Percentiles rank a stretch among this genome's conserved stretches.
These are phyloP conservation scores for Ecdyonurus torrentis DNA, from an alignment of 2,888 invertebrate genomes.

Conservation along the genomic window DNA sequence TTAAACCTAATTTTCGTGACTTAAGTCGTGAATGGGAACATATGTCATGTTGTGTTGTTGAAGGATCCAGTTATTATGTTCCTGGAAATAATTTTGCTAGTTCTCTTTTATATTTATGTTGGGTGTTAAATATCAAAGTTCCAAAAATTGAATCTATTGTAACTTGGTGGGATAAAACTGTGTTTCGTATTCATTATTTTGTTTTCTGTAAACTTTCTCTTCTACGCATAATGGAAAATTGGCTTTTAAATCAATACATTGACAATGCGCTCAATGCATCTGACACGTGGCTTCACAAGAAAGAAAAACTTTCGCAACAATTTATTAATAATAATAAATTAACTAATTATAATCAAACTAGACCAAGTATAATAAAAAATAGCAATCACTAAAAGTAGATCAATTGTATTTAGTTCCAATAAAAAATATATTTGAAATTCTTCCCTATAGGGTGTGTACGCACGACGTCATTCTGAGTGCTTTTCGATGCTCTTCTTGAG, in stretches of 20 bases:
- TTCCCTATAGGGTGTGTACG: no score
- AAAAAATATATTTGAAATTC: no score
- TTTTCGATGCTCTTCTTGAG: no score
- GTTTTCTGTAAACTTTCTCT: neutral
- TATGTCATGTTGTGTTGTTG: conserved; percentile 23
- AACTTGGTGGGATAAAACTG: neutral
- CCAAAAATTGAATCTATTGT: neutral
- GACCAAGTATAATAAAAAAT: no score
- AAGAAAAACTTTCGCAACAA: no score
- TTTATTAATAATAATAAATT: no score
- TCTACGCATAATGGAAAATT: neutral
- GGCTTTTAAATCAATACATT: neutral
- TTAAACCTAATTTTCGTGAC: conserved; percentile 22
- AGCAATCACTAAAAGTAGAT: no score
- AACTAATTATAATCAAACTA: no score
- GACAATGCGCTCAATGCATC: neutral
- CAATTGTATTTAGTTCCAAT: no score
- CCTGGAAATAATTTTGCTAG: neutral
- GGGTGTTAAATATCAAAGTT: neutral
- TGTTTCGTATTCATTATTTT: neutral
- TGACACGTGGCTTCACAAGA: neutral
- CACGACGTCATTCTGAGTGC: no score
- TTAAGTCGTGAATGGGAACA: conserved; percentile 26
- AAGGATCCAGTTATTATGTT: neutral
- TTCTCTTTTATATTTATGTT: neutral